Conservation (phyloP, 2,888 invertebrate genomes). For the Tillus elongatus region DNA sequence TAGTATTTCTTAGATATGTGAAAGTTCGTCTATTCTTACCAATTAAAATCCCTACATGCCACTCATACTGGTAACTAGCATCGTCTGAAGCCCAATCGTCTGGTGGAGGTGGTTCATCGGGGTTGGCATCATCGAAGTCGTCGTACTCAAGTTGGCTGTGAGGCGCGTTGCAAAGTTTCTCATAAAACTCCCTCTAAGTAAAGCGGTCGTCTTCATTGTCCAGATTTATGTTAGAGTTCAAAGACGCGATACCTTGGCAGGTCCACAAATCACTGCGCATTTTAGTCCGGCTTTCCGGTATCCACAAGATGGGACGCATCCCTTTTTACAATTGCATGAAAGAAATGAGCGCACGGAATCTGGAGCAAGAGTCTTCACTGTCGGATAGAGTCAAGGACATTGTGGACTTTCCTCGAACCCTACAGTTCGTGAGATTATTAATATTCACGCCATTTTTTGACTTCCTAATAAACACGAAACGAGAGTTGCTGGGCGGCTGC, state of each 20-base stretch:
- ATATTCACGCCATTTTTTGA: no score
- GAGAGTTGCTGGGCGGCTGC: no score
- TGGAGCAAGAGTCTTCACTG: neutral
- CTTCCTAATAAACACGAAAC: no score
- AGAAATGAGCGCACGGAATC: conserved; percentile 1
- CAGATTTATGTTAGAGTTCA: neutral
- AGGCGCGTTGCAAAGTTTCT: neutral
- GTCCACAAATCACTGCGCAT: neutral
- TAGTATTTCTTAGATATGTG: conserved; percentile 1
- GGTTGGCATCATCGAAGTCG: conserved; percentile 1
- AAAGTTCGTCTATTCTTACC: neutral
- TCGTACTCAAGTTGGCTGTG: conserved; percentile 4
- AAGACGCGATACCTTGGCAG: conserved; percentile 1
- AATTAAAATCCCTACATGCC: no score
- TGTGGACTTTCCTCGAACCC: conserved; percentile 2
- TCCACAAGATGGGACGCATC: conserved; percentile 1
- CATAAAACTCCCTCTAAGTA: conserved; percentile 1
- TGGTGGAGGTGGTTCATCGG: conserved; percentile 4
- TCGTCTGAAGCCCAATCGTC: conserved; percentile 2
- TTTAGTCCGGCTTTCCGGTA: conserved; percentile 4
- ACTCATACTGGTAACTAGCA: neutral
- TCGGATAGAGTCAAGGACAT: conserved; percentile 2
- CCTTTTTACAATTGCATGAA: neutral
- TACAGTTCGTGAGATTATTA: conserved; percentile 1
- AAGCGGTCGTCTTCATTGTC: neutral